Base-by-base conservation (phyloP, 2,888 invertebrate genomes). In the Eledone cirrhosa region DNA sequence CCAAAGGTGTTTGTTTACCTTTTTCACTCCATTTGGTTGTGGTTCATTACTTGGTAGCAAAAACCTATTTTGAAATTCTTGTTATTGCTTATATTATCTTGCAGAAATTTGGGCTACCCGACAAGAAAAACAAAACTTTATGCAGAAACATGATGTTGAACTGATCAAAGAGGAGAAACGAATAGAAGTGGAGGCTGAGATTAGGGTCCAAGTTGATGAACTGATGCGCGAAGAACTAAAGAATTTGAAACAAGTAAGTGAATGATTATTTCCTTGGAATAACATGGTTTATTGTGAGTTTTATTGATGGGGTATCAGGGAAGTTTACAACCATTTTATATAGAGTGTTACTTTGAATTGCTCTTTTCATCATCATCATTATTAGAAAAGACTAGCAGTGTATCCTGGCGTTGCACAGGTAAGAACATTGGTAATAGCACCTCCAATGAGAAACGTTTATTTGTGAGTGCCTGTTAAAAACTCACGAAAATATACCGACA, bases 111-210 rank as follows among this genome's bases (percentile, higher is more conserved):
- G 97, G 97, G 94, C 94, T 85, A 93, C 93, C 78, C 94, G 94
- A 88, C 95, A 96, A 84, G 96, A 97, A 87, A 91, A 92, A 0
- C 92, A 92, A 1, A 95, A 96, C 90, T 93, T 94, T 0, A 92
- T 93, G 77, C 97, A 97, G 89, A 93, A 93, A 33, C 94, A 94
- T 85, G 95, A 97, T 88, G 92, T 93, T 78, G 94, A 96, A 80
- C 95, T 97, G 92, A 95, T 98, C 84, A 94, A 95, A 87, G 93
- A 94, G 80, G 95, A 96, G 82, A 97, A 97, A 91, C 94, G 94
- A 87, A 92, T 93, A 0, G 94, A 95, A 90, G 94, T 98, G 80
- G 96, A 97, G 90, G 92, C 94, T 80, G 96, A 97, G 89, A 93
- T 97, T 80, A 80, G 86, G 84, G 93, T 94, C 80, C 93, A 94